Evolutionary conservation across 2,888 invertebrate species (phyloP), one percentile per base, ranked within the genome.

Genomic region (Drosophila anomelani): DNA sequence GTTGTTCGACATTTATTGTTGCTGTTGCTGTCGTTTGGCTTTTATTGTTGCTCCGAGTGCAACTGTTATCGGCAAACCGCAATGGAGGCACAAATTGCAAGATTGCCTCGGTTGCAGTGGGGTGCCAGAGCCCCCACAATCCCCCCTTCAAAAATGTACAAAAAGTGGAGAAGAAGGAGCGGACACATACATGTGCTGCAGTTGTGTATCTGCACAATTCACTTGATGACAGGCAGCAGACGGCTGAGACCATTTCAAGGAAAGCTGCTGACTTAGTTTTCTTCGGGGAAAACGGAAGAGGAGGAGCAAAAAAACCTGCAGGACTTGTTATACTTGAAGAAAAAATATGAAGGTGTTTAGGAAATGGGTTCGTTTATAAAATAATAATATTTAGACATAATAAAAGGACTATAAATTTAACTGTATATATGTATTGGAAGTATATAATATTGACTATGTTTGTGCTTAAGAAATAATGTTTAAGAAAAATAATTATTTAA

Each of bases 1-100:
- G 61, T 62, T 70, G 60, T 76, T 66, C 68, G 57, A 67, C 71
- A 57, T 68, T 78, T 63, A 72, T 77, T 76, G 69, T 78, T 56
- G 73, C 73, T 88, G 73, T 76, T 76, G 75, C 63, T 57, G n/a
- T 6, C 32, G 72, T 67, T 49, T 69, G 70, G 68, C 53, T 68
- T 75, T 62, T 76, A 62, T 66, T 67, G 79, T 60, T 56, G 53
- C 34, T 66, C 54, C 55, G 61, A 53, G 49, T 73, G 63, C 39
- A 59, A 59, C 63, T 77, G 79, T 68, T 79, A 80, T 82, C 79
- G 74, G 82, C 29, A 57, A 62, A 80, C 86, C 74, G 59, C 83
- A 80, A 72, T 75, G 74, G 71, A 70, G 73, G 66, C 66, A 67
- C 82, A 77, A 75, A 75, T 79, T 71, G 75, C 67, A 71, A 62